Conservation (phyloP, 1,140 invertebrate species). For the Cylas formicarius region DNA sequence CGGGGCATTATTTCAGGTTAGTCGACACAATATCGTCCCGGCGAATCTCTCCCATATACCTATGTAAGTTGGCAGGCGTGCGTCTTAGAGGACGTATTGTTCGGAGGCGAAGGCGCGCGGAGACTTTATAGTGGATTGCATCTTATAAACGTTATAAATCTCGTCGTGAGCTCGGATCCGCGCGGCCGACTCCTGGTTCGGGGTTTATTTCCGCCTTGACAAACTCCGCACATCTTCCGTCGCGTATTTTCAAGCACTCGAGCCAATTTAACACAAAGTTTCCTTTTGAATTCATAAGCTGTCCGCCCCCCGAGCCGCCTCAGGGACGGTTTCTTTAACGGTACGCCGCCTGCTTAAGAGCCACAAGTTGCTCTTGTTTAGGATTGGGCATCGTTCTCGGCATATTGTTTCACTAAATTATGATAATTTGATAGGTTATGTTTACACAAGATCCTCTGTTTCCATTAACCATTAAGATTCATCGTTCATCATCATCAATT, state of each 20-base stretch:
- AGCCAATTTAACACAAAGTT: conserved; percentile 33
- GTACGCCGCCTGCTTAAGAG: too few species aligned
- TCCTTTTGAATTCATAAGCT: conserved; percentile 26
- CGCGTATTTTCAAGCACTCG: conserved; percentile 29
- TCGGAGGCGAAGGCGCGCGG: conserved; percentile 25
- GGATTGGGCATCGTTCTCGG: too few species aligned
- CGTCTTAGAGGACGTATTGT: conserved; percentile 33
- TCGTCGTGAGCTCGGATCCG: conserved; percentile 21
- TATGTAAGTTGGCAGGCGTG: conserved; percentile 29
- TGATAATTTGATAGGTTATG: too few species aligned
- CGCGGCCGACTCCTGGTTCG: conserved; percentile 17
- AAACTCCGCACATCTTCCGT: conserved; percentile 30
- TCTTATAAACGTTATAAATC: conserved; percentile 39
- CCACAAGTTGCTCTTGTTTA: conserved; percentile 23
- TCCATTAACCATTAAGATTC: too few species aligned
- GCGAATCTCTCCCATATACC: conserved; percentile 36
- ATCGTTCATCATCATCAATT: too few species aligned
- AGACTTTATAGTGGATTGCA: conserved; percentile 40
- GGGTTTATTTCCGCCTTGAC: conserved; percentile 35
- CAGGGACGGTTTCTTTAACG: too few species aligned
- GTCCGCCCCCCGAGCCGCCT: too few species aligned
- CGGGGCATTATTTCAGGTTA: conserved; percentile 39
- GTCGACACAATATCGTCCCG: conserved; percentile 29
- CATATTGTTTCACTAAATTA: too few species aligned
- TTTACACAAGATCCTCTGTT: too few species aligned